Evolutionary conservation across 2,888 invertebrate genomes (phyloP).

Genomic region (Drosophila crucigera): DNA sequence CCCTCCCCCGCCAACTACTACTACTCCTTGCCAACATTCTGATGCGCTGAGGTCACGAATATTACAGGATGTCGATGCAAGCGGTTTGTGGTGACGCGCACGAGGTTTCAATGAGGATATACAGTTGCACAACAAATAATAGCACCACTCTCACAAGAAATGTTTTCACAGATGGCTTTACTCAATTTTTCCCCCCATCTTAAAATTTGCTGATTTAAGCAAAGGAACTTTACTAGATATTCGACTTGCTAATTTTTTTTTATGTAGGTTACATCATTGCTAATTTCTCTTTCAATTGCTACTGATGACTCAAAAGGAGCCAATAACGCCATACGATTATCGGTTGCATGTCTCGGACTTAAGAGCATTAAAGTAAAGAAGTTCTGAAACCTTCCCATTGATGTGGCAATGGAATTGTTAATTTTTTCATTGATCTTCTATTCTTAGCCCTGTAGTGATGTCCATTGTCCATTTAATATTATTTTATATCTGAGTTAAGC

Average conservation of each 20-base stretch:
- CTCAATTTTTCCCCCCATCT: background rate
- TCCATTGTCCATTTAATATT: background rate
- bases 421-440: background rate
- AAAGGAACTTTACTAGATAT: background rate
- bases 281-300: no score
- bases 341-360: no score
- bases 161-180: background rate
- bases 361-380: no score
- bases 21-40: background rate
- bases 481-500: background rate
- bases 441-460: background rate
- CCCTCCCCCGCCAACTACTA: background rate
- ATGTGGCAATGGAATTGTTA: background rate
- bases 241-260: background rate
- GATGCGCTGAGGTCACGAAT: conserved; percentile 51
- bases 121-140: background rate
- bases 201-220: background rate
- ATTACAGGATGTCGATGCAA: conserved; percentile 10
- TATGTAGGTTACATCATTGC: no score
- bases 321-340: no score
- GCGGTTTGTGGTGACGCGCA: background rate
- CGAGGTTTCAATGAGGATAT: background rate
- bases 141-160: background rate
- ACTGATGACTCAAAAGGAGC: no score
- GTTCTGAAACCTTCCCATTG: no score